These are phyloP conservation scores for Tetheella fluctuosa DNA, from an alignment of 2,888 invertebrate species.

Conservation along the genomic window DNA sequence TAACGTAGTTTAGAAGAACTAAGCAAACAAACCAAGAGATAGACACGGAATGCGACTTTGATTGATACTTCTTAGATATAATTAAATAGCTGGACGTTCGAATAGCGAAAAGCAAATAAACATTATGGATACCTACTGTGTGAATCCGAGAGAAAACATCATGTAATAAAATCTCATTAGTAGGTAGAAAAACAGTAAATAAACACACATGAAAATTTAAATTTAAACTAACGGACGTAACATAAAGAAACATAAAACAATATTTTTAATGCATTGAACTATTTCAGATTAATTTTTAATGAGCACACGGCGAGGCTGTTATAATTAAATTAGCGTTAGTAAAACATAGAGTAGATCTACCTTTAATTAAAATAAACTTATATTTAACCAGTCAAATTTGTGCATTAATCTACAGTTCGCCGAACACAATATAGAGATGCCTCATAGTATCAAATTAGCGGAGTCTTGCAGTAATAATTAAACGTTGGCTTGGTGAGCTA, in stretches of 20 bases:
- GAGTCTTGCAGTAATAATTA: conserved; percentile 73
- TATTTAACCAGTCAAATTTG: conserved; percentile 35
- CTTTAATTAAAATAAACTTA: neutral
- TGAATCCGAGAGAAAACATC: too few relatives aligned
- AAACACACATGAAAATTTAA: neutral
- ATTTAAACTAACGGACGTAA: neutral
- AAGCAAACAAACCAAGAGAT: too few relatives aligned
- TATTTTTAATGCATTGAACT: neutral
- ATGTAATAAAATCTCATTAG: too few relatives aligned
- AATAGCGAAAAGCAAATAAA: too few relatives aligned
- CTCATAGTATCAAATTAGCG: conserved; percentile 69
- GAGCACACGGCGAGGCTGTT: neutral
- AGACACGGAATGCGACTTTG: too few relatives aligned
- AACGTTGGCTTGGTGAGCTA: conserved; percentile 49
- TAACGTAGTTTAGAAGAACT: too few relatives aligned
- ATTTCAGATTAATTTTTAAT: neutral
- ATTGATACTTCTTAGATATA: too few relatives aligned
- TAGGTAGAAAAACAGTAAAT: neutral
- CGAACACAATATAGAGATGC: conserved; percentile 61
- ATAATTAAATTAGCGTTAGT: neutral
- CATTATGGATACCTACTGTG: too few relatives aligned
- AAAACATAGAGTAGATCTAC: neutral
- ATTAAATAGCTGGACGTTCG: too few relatives aligned
- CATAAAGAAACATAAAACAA: neutral
- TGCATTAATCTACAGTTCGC: conserved; percentile 44